These are phyloP conservation scores for Chromis chromis DNA, from an alignment of 2,797 vertebrate genomes.

Conservation along the genomic window DNA sequence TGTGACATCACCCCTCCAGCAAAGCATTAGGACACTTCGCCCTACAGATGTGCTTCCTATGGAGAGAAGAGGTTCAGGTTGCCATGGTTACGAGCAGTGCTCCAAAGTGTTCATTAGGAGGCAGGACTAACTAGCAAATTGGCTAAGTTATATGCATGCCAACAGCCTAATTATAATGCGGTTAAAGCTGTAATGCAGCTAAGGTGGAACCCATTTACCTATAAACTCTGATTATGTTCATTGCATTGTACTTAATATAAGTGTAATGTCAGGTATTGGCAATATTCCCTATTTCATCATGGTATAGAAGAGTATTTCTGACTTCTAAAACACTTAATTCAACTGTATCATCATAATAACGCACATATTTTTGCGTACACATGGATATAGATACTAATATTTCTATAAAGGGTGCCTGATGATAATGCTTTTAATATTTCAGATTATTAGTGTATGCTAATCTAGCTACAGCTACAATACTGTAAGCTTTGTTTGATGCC, in stretches of 20 bases:
- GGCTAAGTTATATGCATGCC: background rate
- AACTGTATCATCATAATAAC: background rate
- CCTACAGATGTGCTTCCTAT: conserved; percentile 61
- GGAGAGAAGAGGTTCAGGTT: conserved; percentile 37
- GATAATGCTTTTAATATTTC: background rate
- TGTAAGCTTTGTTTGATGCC: no score
- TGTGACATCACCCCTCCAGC: conserved; percentile 56
- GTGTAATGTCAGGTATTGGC: background rate
- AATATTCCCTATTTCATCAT: background rate
- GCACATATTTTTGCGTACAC: no score
- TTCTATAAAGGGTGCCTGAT: background rate
- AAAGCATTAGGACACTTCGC: conserved; percentile 47
- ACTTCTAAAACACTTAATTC: background rate
- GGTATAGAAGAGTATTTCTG: background rate
- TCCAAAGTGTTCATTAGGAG: conserved; percentile 13
- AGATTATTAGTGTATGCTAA: background rate
- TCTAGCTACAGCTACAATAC: background rate
- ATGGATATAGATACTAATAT: background rate
- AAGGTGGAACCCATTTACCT: background rate
- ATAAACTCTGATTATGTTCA: background rate
- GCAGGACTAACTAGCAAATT: conserved; percentile 29
- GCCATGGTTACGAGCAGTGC: conserved; percentile 41
- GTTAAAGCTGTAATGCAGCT: conserved; percentile 9
- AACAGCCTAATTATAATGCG: conserved; percentile 8
- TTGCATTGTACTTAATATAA: background rate